phyloP scores from a whole-genome alignment of 2,113 vertebrate species.

The Prolemur simus region DNA sequence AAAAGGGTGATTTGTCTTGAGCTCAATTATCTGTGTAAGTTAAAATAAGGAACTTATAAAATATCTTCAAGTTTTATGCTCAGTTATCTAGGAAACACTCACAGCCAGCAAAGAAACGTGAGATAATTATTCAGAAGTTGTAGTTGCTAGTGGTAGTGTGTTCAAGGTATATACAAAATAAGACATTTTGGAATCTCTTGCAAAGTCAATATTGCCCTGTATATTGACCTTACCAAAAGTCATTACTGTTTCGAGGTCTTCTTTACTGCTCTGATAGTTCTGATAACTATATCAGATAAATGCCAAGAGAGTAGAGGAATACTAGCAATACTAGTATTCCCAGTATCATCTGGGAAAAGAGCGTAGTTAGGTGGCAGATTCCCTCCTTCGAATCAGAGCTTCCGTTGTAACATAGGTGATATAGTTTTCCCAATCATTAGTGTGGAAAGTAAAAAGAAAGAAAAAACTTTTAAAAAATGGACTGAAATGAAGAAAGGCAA shows the following conservation, averaged over 20 bases:
- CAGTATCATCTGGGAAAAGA: neutral
- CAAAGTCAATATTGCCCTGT: neutral
- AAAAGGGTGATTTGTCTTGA: neutral
- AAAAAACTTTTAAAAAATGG: neutral
- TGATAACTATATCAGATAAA: neutral
- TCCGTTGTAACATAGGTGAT: too few relatives aligned
- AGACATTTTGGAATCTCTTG: neutral
- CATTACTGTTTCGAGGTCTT: neutral
- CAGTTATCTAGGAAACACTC: neutral
- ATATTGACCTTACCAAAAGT: neutral
- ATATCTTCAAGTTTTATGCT: neutral
- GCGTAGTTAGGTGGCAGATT: neutral
- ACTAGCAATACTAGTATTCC: neutral
- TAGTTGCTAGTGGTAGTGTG: neutral
- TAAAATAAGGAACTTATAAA: constrained; percentile 6
- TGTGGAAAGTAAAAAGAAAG: neutral
- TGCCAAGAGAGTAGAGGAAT: neutral
- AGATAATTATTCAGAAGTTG: neutral
- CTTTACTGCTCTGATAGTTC: neutral
- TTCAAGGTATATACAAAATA: neutral
- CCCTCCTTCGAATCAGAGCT: neutral
- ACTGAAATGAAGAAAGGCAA: neutral
- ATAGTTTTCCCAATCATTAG: neutral
- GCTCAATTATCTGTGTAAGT: neutral
- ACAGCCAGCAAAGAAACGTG: neutral